Conservation (phyloP, 2,888 invertebrate species). For the Sphaeridia pumilis region DNA sequence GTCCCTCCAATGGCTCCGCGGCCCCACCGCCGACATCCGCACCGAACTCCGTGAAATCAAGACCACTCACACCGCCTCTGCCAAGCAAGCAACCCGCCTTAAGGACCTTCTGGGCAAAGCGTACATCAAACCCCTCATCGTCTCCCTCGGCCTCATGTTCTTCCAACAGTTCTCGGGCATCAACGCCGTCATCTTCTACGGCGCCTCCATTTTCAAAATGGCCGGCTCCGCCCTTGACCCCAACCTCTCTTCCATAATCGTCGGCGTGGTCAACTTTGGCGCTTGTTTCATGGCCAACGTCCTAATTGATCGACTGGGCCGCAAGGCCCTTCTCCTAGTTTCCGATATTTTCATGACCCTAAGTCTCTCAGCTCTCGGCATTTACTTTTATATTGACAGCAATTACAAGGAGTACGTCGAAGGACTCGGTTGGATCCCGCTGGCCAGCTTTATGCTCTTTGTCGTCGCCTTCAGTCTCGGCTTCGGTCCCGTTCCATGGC, state of each 20-base stretch:
- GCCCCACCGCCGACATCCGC: constrained; percentile 60
- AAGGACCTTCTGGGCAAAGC: constrained; percentile 40
- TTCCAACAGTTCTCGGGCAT: constrained; percentile 93
- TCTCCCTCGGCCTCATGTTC: constrained; percentile 78
- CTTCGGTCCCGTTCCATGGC: constrained; percentile 69
- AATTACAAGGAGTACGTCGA: constrained; percentile 10
- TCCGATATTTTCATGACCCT: constrained; percentile 67
- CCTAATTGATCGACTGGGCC: constrained; percentile 76
- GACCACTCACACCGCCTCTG: constrained; percentile 56
- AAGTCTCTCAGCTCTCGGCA: constrained; percentile 58
- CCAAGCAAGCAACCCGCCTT: constrained; percentile 37
- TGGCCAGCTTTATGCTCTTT: constrained; percentile 69
- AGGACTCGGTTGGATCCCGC: constrained; percentile 48
- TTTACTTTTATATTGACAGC: constrained; percentile 60
- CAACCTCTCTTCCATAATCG: constrained; percentile 67
- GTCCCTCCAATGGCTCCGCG: constrained; percentile 70
- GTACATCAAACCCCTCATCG: constrained; percentile 63
- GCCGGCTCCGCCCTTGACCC: constrained; percentile 69
- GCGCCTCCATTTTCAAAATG: constrained; percentile 61
- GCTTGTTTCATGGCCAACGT: constrained; percentile 76
- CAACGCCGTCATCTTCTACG: constrained; percentile 89
- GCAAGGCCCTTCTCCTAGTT: constrained; percentile 74
- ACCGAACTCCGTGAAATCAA: constrained; percentile 64
- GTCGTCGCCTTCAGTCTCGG: constrained; percentile 78
- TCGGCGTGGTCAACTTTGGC: constrained; percentile 77